These are phyloP conservation scores for Dendronephthya gigantea DNA, from an alignment of 64 coral and sea anemone species.

Conservation along the genomic window DNA sequence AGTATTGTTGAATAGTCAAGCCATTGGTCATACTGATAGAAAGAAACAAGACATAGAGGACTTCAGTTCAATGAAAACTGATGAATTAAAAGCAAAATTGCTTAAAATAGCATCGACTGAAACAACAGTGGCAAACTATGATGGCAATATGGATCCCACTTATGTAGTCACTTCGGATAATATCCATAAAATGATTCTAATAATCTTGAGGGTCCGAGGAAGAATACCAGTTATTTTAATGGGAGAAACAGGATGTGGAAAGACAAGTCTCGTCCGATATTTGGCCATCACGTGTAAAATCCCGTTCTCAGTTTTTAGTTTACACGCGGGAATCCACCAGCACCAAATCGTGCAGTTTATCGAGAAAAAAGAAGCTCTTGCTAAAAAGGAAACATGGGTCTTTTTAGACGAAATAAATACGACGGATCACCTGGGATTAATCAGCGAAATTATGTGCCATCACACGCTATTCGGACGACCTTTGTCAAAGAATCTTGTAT, in stretches of 20 bases:
- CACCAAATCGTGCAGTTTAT: conserved; percentile 44
- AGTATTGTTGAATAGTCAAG: not conserved
- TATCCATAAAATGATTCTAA: conserved; percentile 81
- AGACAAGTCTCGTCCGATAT: conserved; percentile 82
- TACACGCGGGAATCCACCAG: conserved; percentile 70
- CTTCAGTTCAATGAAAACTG: not conserved
- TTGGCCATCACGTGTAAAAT: conserved; percentile 62
- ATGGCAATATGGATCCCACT: not conserved
- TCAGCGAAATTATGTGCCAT: conserved; percentile 71
- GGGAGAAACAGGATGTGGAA: conserved; percentile 97
- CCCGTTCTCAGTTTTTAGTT: conserved; percentile 54
- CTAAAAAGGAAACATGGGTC: conserved; percentile 45
- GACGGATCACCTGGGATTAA: conserved; percentile 51
- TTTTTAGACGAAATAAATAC: conserved; percentile 91
- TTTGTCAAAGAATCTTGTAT: conserved; percentile 51
- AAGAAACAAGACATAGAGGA: not conserved
- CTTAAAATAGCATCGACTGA: not conserved
- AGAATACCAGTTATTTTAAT: conserved; percentile 72
- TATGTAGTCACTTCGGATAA: conserved; percentile 87
- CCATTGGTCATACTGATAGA: not conserved
- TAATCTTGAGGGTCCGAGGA: conserved; percentile 67
- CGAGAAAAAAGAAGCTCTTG: conserved; percentile 20
- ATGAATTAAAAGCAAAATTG: not conserved
- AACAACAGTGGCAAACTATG: not conserved
- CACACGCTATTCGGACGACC: conserved; percentile 45